These are phyloP conservation scores for Notechis scutatus DNA, from an alignment of 2,113 vertebrate genomes.

Conservation along the genomic window DNA sequence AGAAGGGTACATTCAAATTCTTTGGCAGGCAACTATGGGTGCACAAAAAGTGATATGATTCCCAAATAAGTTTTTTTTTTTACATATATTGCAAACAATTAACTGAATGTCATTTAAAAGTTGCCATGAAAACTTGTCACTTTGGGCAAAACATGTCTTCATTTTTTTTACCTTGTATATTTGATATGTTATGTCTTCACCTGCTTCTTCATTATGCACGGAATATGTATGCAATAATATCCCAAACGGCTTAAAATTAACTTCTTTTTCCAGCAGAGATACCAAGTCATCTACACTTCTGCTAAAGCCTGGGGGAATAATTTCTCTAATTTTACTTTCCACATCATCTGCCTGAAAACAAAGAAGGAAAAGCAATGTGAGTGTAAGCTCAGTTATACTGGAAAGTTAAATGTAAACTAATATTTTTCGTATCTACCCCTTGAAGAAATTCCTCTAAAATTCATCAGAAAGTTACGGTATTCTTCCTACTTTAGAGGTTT, in stretches of 20 bases:
- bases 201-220: slow-evolving; percentile 86
- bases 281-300: slow-evolving; percentile 91
- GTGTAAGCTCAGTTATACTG: not conserved
- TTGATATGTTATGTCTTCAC: slow-evolving; percentile 86
- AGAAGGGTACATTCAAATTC: slow-evolving; percentile 53
- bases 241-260: slow-evolving; percentile 94
- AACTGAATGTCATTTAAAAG: slow-evolving; percentile 8
- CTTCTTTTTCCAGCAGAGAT: slow-evolving; percentile 91
- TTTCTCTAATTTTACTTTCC: slow-evolving; percentile 91
- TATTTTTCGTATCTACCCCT: slow-evolving; percentile 1
- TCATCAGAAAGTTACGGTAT: not conserved
- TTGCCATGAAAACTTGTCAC: slow-evolving; percentile 7
- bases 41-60: slow-evolving; percentile 12
- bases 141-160: slow-evolving; percentile 21
- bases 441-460: not conserved
- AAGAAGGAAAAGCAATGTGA: slow-evolving; percentile 29
- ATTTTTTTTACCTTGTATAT: slow-evolving; percentile 85
- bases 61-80: slow-evolving; percentile 38
- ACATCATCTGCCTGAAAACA: slow-evolving; percentile 85
- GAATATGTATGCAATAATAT: slow-evolving; percentile 86
- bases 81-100: slow-evolving; percentile 19
- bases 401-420: not conserved
- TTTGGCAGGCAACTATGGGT: slow-evolving; percentile 49
- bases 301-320: slow-evolving; percentile 90
- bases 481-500: not conserved